Percentiles rank a stretch among this genome's conserved stretches.
Evolutionary conservation across 2,113 vertebrate species (phyloP).

Genomic region (Scortum barcoo): DNA sequence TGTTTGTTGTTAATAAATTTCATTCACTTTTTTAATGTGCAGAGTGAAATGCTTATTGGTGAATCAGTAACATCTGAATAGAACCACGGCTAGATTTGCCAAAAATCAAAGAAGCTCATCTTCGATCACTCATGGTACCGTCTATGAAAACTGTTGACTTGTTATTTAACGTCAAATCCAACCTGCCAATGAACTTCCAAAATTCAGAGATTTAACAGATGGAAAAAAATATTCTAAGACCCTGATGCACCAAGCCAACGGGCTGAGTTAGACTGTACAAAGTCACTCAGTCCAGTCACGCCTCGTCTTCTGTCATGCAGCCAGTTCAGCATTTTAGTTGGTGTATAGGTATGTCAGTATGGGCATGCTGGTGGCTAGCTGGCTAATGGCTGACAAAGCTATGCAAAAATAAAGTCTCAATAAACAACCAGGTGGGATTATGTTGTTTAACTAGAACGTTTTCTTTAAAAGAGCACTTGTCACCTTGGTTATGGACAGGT

Average conservation of each 20-base stretch:
- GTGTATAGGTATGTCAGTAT: not conserved
- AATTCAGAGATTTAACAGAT: not conserved
- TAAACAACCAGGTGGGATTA: too few species aligned
- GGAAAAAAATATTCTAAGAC: not conserved
- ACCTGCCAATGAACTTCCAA: not conserved
- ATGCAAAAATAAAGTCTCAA: not conserved
- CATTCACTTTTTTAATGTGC: not conserved
- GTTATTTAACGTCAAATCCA: not conserved
- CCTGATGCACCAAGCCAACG: not conserved
- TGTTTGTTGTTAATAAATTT: slow-evolving; percentile 14
- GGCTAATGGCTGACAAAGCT: not conserved
- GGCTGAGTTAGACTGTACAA: not conserved
- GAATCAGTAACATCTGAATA: not conserved
- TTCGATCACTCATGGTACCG: not conserved
- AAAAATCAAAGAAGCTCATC: not conserved
- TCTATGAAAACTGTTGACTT: not conserved
- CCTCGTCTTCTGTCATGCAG: not conserved
- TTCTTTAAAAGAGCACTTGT: not conserved
- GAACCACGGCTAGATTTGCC: not conserved
- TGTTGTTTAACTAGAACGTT: not conserved
- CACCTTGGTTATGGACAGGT: not conserved
- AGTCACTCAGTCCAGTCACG: not conserved
- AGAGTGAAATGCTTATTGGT: not conserved
- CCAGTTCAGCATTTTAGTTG: not conserved
- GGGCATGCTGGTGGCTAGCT: not conserved